Percentiles rank a stretch among this genome's conserved stretches.
Conservation (phyloP, 2,888 invertebrate genomes). For the Horisme vitalbata region DNA sequence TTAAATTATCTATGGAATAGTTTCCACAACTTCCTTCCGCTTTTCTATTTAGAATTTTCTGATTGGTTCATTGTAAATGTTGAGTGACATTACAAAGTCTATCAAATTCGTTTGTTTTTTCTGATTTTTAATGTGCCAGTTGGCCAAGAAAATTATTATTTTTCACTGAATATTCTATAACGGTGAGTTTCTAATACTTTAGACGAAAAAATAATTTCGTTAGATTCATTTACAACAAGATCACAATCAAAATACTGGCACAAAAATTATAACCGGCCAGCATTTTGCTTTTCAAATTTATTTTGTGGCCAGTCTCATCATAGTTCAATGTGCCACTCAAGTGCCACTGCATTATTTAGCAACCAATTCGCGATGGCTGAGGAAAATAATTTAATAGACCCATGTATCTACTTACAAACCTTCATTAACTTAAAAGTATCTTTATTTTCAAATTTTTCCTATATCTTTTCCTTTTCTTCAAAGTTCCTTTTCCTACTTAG, state of each 20-base stretch:
- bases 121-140: constrained; percentile 62
- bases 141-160: constrained; percentile 47
- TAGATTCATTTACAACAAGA: constrained; percentile 4
- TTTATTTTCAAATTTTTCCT: too few relatives aligned
- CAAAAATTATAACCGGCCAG: constrained; percentile 27
- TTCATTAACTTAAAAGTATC: too few relatives aligned
- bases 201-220: constrained; percentile 26
- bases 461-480: too few relatives aligned
- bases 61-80: constrained; percentile 56
- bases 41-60: constrained; percentile 32
- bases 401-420: too few relatives aligned
- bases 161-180: constrained; percentile 34
- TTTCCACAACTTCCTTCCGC: constrained; percentile 15
- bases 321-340: not conserved
- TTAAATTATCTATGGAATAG: constrained; percentile 4
- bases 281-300: constrained; percentile 37
- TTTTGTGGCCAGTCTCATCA: constrained; percentile 52
- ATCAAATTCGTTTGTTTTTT: constrained; percentile 65
- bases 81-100: constrained; percentile 50
- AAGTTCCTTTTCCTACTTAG: too few relatives aligned
- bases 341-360: not conserved
- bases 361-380: too few relatives aligned
- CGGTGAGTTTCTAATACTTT: constrained; percentile 34
- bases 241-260: constrained; percentile 12
- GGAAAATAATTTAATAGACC: too few relatives aligned